Evolutionary conservation across 2,888 invertebrate species (phyloP), one percentile per base, ranked within the genome.

Genomic region (Rhaphigaster nebulosa): DNA sequence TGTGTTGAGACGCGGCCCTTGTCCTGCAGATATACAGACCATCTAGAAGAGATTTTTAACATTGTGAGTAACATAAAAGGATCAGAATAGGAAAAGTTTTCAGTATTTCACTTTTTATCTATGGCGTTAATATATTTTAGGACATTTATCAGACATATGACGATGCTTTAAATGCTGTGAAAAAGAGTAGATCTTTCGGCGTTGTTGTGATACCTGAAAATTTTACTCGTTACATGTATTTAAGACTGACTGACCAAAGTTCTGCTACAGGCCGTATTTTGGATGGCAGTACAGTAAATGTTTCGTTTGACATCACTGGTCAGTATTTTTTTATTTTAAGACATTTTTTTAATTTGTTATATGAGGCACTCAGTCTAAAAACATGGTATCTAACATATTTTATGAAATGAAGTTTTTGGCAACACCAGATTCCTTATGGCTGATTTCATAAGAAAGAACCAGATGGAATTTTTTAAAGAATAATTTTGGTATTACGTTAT

Each of bases 141-240:
- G 76, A 65, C 23, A 15, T 15, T 15, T 89, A 76, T 76, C 2
- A 41, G 20, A 52, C 70, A 29, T 89, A 89, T 34, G 76, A 89
- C 18, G 90, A 88, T 12, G 93, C 92, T 15, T 87, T 92, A 65
- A 88, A 91, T 38, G 92, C 92, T 13, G 92, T 93, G 6, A 92
- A 91, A 38, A 91, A 90, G 50, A 90, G 91, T 18, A 88, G 90
- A 84, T 92, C 92, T 15, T 92, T 91, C 90, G 92, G 92, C 18
- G 91, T 92, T 1, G 38, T 92, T 2, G 26, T 89, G 5, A 92
- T 92, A 70, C 88, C 87, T 45, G 50, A 89, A 23, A 92, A 92
- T 90, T 92, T 92, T 89, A 91, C 92, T 20, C 41, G 90, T 26
- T 87, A 91, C 54, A 88, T 92, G 76, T 90, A 91, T 89, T 54